phyloP scores from a whole-genome alignment of 2,113 vertebrate species.

The Nerophis lumbriciformis region DNA sequence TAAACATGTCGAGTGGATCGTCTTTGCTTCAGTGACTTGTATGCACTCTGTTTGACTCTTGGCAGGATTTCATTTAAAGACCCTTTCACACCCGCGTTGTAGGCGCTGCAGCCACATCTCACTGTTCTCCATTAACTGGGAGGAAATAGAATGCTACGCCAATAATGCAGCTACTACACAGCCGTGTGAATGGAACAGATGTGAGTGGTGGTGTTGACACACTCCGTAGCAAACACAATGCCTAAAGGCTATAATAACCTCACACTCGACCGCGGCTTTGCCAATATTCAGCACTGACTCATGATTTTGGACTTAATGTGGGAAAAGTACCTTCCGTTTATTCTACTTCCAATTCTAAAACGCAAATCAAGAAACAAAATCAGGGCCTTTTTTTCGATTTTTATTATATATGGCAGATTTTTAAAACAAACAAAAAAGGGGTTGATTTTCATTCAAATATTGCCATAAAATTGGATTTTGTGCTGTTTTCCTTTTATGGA shows the following conservation, averaged over 20 bases:
- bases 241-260: not conserved
- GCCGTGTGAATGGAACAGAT: not conserved
- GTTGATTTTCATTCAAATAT: no score
- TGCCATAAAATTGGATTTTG: no score
- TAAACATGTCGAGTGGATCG: not conserved
- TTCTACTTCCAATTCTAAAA: no score
- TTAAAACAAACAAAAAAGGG: no score
- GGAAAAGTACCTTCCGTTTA: no score
- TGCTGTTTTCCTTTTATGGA: no score
- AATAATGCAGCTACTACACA: not conserved
- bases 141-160: not conserved
- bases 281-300: not conserved
- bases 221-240: no score
- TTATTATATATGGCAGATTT: no score
- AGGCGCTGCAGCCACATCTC: not conserved
- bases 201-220: not conserved
- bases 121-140: not conserved
- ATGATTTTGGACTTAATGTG: not conserved
- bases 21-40: not conserved
- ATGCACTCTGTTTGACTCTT: conserved; percentile 16
- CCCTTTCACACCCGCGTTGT: not conserved
- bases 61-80: conserved; percentile 14
- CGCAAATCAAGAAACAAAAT: no score
- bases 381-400: no score
- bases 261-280: not conserved